Evolutionary conservation across 1,140 invertebrate species (phyloP), one percentile per base, ranked within the genome.

Genomic region (Tribolium madens): DNA sequence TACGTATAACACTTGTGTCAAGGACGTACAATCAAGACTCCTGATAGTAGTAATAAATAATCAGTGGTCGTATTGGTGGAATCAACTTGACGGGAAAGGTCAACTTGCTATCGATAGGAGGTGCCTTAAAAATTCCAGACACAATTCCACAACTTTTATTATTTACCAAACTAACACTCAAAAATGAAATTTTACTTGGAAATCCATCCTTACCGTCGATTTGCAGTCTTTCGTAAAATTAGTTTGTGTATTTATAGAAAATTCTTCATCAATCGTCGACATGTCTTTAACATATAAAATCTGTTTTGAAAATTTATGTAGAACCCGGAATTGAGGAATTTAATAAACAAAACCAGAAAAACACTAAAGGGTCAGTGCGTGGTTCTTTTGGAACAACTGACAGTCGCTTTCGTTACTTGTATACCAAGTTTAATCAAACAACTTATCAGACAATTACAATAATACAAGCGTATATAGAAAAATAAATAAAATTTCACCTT

Each of bases 1-100:
- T 76, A 76, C 53, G 42, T 78, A 42, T 42, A 36, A 71, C 77
- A 78, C 73, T 57, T 78, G 47, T 42, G 70, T 36, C 76, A 64
- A 72, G 48, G 52, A 74, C 69, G 46, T 48, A 75, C 64, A 52
- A 64, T 60, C 15, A 18, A 14, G 36, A 60, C 21, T n/a, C 13
- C 17, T 68, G 73, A 46, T 75, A 60, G 31, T 15, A 50, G 31
- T 17, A 50, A 75, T 75, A 75, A 75, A 18, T 15, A 26, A 60
- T 75, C 71, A n/a, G 10, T 47, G n/a, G 15, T 72, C 18, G 18
- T 73, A 73, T 73, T 73, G 71, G 71, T 47, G 6, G 15, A 21
- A 6, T 57, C 52, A 0, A 17, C 0, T 12, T 18, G 52, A n/a
- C 18, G 21, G 21, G 21, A 26, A 57, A n/a, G 6, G 52, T 57